Base-by-base conservation (phyloP, 2,797 vertebrate genomes). In the Scomberomorus guttatus region DNA sequence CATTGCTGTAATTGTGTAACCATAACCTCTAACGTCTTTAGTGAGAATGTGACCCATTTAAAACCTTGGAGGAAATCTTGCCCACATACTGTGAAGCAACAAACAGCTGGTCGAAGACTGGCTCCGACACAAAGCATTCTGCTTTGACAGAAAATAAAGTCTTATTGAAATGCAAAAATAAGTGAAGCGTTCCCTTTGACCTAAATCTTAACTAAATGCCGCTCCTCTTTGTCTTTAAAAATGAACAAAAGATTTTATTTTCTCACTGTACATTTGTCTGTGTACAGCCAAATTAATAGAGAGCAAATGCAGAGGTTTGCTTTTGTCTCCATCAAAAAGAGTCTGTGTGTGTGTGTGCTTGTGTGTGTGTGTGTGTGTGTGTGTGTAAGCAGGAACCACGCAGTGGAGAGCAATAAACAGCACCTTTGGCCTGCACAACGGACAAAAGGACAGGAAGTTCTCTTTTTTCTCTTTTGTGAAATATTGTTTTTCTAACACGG, bases 401-500 rank as follows among this genome's bases (percentile, higher is more conserved):
- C 83, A 55, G 85, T 15, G 59, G 75, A 87, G 87, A 73, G 81
- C 84, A 89, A 82, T 83, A 92, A 93, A 90, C 90, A 85, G 84
- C 76, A 82, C 69, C 82, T 91, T 87, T 90, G 84, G 69, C 83
- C 82, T 75, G 44, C 68, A 76, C 74, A 67, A 62, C 70, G 65
- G 79, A 92, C 88, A 87, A 91, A 92, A 87, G 86, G 69, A 88
- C 84, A 85, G 90, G 90, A 93, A 93, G 90, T 91, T 80, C 74
- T 79, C 65, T 76, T 79, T 84, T 50, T 79, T 82, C 76, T 77
- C 72, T 83, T 89, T 89, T 86, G 88, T 85, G 70, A 82, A 90
- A 87, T 89, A 83, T 90, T 92, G 85, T 92, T 90, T 89, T 84
- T 74, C 71, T 61, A 78, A 81, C 77, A 87, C 55, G 72, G 85